Evolutionary conservation across 2,113 vertebrate species (phyloP), one percentile per base, ranked within the genome.

Genomic region (Coregonus clupeaformis): DNA sequence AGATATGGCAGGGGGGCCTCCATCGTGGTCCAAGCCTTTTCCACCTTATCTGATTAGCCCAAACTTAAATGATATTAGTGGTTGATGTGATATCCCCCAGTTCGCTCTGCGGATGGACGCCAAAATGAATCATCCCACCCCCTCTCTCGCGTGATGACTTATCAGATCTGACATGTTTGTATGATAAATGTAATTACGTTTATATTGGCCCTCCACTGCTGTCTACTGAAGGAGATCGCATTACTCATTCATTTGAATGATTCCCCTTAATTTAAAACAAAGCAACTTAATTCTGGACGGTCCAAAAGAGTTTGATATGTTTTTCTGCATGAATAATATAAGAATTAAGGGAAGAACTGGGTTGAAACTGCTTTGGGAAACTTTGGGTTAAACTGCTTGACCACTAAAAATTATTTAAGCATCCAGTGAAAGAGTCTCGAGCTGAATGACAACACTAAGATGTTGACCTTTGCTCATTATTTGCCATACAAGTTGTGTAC

Each of bases 121-220:
- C 78, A 83, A 83, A 86, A 69, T 30, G 20, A 75, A 85, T 89
- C 68, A 82, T 18, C 22, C 24, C 36, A 13, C 47, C 73, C 69
- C 79, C 62, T 22, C 30, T 76, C 78, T 67, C 75, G 71, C 42
- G 62, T 24, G 1, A 82, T 78, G 80, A 83, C 78, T 78, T 84
- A 86, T 88, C 78, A 82, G 86, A 85, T 55, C 79, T 80, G 86
- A 62, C 55, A 42, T 80, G 71, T 82, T 84, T 87, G 81, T 68
- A 74, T 84, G 82, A 86, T 75, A 84, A 89, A 93, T 85, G 69
- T 66, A 75, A 90, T 92, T 90, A 90, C 81, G 78, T 82, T 79
- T 49, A 82, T 80, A 88, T 62, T 75, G 78, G 80, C 73, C 63
- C 73, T 67, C 14, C 59, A 25, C 74, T 75, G 3, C 79, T 71